A percentile compares a stretch with the other conserved stretches of the same genome.
Evolutionary conservation across 2,888 invertebrate species (phyloP).

Genomic region (Erebia aethiops): DNA sequence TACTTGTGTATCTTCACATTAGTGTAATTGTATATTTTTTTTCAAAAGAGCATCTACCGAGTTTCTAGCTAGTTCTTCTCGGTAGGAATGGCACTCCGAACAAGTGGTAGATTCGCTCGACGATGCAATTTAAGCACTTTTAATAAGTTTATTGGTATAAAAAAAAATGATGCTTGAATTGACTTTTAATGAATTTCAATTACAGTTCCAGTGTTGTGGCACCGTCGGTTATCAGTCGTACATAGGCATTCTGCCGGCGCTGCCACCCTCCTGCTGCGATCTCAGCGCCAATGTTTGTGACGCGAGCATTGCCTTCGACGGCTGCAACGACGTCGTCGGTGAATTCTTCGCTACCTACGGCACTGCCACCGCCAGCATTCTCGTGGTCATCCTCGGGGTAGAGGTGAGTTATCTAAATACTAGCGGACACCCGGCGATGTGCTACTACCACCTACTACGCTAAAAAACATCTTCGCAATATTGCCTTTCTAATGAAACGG

Average conservation of each 20-base stretch:
- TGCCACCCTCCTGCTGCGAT: conserved; percentile 58
- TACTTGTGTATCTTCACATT: no score
- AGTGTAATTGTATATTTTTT: no score
- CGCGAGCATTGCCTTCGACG: conserved; percentile 42
- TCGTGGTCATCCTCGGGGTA: conserved; percentile 52
- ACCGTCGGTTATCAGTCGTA: conserved; percentile 55
- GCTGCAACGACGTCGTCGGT: conserved; percentile 51
- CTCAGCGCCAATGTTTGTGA: conserved; percentile 41
- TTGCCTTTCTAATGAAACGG: no score
- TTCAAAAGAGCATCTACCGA: no score
- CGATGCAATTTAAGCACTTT: conserved; percentile 18
- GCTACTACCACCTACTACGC: no score
- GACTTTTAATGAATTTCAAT: background rate
- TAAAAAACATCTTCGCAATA: no score
- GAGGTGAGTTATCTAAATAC: conserved; percentile 51
- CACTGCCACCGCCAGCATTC: conserved; percentile 49
- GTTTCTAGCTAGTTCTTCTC: no score
- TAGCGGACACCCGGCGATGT: no score
- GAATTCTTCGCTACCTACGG: conserved; percentile 56
- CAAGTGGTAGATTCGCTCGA: no score
- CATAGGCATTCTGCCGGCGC: conserved; percentile 22
- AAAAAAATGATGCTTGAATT: no score
- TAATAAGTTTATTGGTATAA: no score
- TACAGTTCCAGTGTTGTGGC: conserved; percentile 67
- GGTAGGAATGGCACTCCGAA: no score